These are phyloP conservation scores for Malacoctenus gilli DNA, from an alignment of 2,797 vertebrate species.

Conservation along the genomic window DNA sequence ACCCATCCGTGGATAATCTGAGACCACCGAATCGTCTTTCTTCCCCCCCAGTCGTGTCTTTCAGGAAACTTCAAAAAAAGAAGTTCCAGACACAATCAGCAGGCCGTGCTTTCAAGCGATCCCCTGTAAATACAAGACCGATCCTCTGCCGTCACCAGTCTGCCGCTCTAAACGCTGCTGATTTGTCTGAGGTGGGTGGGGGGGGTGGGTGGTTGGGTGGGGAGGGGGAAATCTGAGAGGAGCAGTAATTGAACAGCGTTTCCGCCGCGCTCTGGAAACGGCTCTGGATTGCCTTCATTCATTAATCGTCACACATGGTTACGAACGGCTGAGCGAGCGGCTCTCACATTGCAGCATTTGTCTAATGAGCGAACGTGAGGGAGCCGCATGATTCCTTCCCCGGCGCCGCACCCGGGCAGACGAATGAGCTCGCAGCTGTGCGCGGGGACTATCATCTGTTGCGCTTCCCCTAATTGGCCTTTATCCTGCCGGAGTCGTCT, in stretches of 20 bases:
- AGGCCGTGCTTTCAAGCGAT: no score
- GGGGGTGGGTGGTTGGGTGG: no score
- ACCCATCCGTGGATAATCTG: no score
- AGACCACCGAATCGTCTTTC: no score
- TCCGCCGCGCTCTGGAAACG: neutral
- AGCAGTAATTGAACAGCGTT: neutral
- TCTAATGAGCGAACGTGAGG: conserved; percentile 6
- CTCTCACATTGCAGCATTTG: neutral
- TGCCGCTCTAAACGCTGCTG: no score
- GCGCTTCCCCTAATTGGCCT: conserved; percentile 17
- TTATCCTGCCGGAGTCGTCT: conserved; percentile 5
- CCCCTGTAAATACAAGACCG: no score
- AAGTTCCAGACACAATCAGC: no score
- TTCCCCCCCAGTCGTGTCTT: no score
- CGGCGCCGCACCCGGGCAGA: neutral
- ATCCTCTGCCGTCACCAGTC: no score
- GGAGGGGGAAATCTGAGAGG: no score
- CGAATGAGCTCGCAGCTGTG: conserved; percentile 14
- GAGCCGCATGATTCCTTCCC: conserved; percentile 2
- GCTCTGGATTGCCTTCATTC: conserved; percentile 5
- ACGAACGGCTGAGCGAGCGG: neutral
- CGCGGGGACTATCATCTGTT: conserved; percentile 5
- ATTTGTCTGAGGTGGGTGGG: no score
- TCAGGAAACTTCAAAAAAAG: no score
- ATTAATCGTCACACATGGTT: neutral